Percentiles rank a stretch among this genome's conserved stretches.
Evolutionary conservation across 2,888 invertebrate genomes (phyloP).

Genomic region (Noctua janthina): DNA sequence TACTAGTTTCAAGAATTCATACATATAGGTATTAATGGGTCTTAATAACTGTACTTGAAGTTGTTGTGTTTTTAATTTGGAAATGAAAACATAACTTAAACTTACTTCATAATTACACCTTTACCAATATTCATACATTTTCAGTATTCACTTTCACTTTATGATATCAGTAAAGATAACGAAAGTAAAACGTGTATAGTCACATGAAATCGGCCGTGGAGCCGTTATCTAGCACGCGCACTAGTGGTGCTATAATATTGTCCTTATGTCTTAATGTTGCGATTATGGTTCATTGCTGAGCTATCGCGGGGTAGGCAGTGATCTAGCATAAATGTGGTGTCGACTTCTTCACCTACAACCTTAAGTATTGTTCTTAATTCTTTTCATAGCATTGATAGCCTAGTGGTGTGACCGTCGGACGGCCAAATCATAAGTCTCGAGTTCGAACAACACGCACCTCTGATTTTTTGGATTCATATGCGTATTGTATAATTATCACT

Average conservation of each 20-base stretch:
- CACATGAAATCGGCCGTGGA: constrained; percentile 1
- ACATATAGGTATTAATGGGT: too few species aligned
- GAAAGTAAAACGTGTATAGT: constrained; percentile 24
- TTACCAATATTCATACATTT: not conserved
- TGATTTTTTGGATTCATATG: too few species aligned
- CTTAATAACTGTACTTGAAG: not conserved
- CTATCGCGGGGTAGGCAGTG: not conserved
- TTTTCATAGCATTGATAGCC: not conserved
- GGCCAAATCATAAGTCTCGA: too few species aligned
- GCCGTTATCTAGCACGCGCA: constrained; percentile 7
- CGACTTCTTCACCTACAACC: not conserved
- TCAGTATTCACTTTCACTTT: constrained; percentile 7
- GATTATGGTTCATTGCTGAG: not conserved
- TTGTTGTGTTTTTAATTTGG: not conserved
- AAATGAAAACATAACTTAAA: not conserved
- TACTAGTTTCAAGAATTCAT: not conserved
- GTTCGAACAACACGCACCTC: too few species aligned
- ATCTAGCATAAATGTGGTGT: not conserved
- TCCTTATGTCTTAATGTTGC: not conserved
- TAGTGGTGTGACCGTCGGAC: too few species aligned
- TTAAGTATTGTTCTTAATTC: not conserved
- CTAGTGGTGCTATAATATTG: constrained; percentile 23
- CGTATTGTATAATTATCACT: too few species aligned
- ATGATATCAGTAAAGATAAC: not conserved
- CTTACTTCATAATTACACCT: not conserved